Percentiles rank a stretch among this genome's conserved stretches.
These are phyloP conservation scores for Empidonax traillii DNA, from an alignment of 2,113 vertebrate species.

Conservation along the genomic window DNA sequence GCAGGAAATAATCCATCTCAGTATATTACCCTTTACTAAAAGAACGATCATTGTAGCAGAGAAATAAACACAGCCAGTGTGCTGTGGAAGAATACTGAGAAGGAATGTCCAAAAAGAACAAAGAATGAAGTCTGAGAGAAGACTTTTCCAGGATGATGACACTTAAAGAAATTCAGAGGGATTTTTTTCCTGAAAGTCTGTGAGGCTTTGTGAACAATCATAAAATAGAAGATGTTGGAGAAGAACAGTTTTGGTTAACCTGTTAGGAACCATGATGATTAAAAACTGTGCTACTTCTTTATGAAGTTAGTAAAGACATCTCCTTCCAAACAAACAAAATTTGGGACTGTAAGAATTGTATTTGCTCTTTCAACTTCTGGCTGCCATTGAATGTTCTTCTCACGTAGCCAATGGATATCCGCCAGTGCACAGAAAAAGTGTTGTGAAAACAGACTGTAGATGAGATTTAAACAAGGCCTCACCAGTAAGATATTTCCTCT, in stretches of 20 bases:
- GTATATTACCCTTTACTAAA: neutral
- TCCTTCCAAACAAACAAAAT: neutral
- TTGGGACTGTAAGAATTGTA: neutral
- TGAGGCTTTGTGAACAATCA: neutral
- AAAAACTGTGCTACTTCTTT: neutral
- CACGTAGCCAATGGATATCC: neutral
- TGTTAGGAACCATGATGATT: neutral
- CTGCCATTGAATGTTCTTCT: neutral
- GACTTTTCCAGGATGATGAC: slow-evolving; percentile 39
- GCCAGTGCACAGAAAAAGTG: neutral
- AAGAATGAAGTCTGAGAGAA: slow-evolving; percentile 4
- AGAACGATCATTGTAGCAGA: neutral
- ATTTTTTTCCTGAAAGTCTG: neutral
- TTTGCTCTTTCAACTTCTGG: neutral
- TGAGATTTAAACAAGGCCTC: slow-evolving; percentile 41
- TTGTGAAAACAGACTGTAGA: slow-evolving; percentile 9
- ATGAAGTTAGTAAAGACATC: neutral
- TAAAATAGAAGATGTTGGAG: neutral
- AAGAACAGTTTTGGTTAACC: neutral
- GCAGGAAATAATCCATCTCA: slow-evolving; percentile 54
- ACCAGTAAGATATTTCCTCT: slow-evolving; percentile 16
- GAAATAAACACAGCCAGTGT: slow-evolving; percentile 30
- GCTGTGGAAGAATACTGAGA: slow-evolving; percentile 20
- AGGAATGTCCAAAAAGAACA: slow-evolving; percentile 1
- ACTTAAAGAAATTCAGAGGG: slow-evolving; percentile 15